phyloP scores from a whole-genome alignment of 2,113 vertebrate genomes.

The Tyto alba region DNA sequence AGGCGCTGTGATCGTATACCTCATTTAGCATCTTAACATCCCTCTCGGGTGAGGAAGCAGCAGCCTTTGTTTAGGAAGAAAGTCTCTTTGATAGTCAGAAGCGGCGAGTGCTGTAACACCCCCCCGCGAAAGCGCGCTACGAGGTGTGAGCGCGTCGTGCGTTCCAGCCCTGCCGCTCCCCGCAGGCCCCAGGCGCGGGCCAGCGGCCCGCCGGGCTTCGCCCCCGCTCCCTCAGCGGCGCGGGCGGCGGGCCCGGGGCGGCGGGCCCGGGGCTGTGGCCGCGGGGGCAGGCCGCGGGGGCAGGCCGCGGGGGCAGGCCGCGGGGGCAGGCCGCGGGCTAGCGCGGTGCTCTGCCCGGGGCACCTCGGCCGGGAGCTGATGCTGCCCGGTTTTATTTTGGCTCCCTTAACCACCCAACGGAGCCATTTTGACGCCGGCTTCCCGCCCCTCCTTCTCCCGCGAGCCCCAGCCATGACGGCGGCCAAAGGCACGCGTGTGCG shows the following conservation, averaged over 20 bases:
- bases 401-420: fast-evolving
- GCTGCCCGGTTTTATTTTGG: fast-evolving
- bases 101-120: not conserved
- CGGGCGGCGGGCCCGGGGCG: too few species aligned
- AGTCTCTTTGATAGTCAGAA: slow-evolving; percentile 15
- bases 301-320: too few species aligned
- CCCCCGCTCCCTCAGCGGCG: not conserved
- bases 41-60: not conserved
- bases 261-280: too few species aligned
- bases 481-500: fast-evolving
- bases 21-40: not conserved
- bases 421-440: fast-evolving
- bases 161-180: not conserved
- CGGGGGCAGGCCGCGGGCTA: fast-evolving
- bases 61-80: slow-evolving; percentile 29
- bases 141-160: not conserved
- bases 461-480: too few species aligned
- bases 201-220: fast-evolving
- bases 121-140: not conserved
- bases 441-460: fast-evolving
- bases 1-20: not conserved
- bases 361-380: fast-evolving
- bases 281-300: fast-evolving
- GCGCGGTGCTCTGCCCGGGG: fast-evolving
- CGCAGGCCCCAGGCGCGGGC: not conserved